phyloP scores from a whole-genome alignment of 2,113 vertebrate genomes.

The human (Homo sapiens) region GRCh38 chr20:40080501-40081000 shows the following conservation, averaged over 20 bases:
- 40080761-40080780: neutral
- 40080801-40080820: neutral
- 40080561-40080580: neutral
- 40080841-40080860: constrained; percentile 10
- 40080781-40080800: neutral
- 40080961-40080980: neutral
- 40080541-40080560: neutral
- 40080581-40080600: neutral
- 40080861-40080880: neutral
- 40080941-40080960: neutral
- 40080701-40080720: constrained; percentile 19
- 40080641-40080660: neutral
- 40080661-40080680: constrained; percentile 15
- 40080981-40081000: neutral
- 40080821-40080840: neutral
- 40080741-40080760: neutral
- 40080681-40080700: neutral
- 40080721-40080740: constrained; percentile 37
- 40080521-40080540: neutral
- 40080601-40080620: neutral
- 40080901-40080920: constrained; percentile 46
- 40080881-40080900: constrained; percentile 30
- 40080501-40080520: neutral
- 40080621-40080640: neutral
- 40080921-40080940: constrained; percentile 51